Evolutionary conservation across 2,888 invertebrate species (phyloP).

Genomic region (Pachycephus smyrnensis): DNA sequence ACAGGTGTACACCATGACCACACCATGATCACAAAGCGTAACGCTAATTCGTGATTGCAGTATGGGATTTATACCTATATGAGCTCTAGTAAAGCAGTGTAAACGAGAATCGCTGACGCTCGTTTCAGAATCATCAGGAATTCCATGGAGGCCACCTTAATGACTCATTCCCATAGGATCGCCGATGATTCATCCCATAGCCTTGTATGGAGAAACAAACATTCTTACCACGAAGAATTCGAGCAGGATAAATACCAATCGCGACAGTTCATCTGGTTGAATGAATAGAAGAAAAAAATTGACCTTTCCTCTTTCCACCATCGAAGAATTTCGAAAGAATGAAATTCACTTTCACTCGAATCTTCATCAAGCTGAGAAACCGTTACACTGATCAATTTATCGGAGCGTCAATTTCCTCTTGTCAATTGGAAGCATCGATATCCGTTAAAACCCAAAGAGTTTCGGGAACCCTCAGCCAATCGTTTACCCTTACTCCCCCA

Average conservation of each 20-base stretch:
- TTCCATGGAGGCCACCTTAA: slow-evolving; percentile 4
- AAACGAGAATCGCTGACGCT: background rate
- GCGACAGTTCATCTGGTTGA: background rate
- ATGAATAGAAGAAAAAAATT: background rate
- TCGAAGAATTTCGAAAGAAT: background rate
- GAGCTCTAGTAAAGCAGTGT: background rate
- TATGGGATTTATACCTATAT: slow-evolving; percentile 30
- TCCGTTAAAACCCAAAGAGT: background rate
- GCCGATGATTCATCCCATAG: slow-evolving; percentile 2
- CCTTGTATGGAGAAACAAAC: slow-evolving; percentile 1
- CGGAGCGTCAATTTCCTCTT: background rate
- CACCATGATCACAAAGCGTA: slow-evolving; percentile 45
- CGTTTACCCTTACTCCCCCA: background rate
- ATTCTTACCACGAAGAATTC: background rate
- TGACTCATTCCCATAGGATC: background rate
- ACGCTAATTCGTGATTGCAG: slow-evolving; percentile 47
- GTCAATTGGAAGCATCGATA: background rate
- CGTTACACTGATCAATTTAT: background rate
- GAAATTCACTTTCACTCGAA: background rate
- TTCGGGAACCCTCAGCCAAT: background rate
- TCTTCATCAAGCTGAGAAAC: background rate
- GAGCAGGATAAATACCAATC: background rate
- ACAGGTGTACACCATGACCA: slow-evolving; percentile 56
- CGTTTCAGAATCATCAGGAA: background rate
- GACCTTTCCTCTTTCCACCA: background rate